Evolutionary conservation across 2,113 vertebrate species (phyloP).

Genomic region (Eurystomus gularis): DNA sequence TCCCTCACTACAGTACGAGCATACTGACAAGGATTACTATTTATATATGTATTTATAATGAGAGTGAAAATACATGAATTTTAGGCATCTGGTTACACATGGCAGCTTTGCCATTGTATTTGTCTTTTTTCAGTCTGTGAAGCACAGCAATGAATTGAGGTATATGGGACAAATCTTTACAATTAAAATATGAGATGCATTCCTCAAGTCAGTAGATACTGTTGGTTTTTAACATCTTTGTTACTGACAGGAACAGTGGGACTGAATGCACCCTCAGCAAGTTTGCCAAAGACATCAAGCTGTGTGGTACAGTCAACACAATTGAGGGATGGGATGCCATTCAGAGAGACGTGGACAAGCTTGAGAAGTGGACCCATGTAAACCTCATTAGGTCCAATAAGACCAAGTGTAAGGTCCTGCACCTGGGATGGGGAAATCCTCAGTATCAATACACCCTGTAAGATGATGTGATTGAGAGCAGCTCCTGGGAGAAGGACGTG

Average conservation of each 20-base stretch:
- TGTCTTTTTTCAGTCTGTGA: not conserved
- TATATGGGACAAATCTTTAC: not conserved
- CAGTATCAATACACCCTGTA: not conserved
- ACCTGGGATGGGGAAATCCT: not conserved
- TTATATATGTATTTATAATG: not conserved
- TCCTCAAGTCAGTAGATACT: not conserved
- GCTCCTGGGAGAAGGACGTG: not conserved
- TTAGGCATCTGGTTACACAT: not conserved
- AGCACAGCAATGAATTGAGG: not conserved
- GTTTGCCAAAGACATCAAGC: not conserved
- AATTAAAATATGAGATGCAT: not conserved
- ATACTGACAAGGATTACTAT: not conserved
- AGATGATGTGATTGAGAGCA: not conserved
- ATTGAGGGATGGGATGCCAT: not conserved
- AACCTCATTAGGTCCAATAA: not conserved
- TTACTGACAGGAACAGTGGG: not conserved
- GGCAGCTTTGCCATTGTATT: not conserved
- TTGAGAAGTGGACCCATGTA: not conserved
- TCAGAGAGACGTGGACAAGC: not conserved
- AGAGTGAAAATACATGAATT: not conserved
- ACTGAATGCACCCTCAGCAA: not conserved
- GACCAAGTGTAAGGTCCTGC: not conserved
- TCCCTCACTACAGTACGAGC: not conserved
- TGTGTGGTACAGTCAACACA: not conserved
- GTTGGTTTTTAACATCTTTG: not conserved